These are phyloP conservation scores for Cygnus olor DNA, from an alignment of 2,797 vertebrate species.

Conservation along the genomic window DNA sequence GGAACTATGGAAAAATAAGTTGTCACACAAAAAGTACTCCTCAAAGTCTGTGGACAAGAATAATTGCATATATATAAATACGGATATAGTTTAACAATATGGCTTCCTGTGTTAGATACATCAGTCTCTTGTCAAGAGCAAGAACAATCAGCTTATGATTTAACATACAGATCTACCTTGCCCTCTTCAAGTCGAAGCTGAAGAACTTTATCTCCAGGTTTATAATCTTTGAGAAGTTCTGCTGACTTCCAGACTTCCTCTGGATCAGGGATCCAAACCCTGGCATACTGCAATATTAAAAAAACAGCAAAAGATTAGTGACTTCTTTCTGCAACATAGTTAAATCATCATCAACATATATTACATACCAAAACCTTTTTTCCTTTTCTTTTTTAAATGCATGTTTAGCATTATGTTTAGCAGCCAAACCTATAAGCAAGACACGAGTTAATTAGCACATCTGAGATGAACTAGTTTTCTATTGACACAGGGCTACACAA, in stretches of 20 bases:
- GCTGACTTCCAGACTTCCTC: constrained; percentile 99
- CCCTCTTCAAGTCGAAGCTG: constrained; percentile 92
- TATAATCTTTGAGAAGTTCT: constrained; percentile 94
- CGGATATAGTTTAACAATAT: not conserved
- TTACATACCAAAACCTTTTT: not conserved
- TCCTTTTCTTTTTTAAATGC: not conserved
- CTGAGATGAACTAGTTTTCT: not conserved
- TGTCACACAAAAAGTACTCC: not conserved
- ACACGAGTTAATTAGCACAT: not conserved
- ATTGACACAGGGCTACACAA: not conserved
- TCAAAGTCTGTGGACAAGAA: not conserved
- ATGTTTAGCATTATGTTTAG: not conserved
- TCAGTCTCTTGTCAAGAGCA: not conserved
- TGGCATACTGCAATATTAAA: constrained; percentile 85
- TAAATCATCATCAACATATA: not conserved
- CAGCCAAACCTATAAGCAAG: not conserved
- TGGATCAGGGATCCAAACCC: constrained; percentile 97
- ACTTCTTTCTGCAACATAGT: not conserved
- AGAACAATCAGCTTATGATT: not conserved
- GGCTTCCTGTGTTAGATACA: not conserved
- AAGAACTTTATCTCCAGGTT: constrained; percentile 87
- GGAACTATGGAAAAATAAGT: not conserved
- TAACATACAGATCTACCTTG: constrained; percentile 79
- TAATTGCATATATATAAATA: not conserved
- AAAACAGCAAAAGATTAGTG: not conserved